Percentiles rank a stretch among this genome's conserved stretches.
phyloP scores from a whole-genome alignment of 2,113 vertebrate species.

The Gopherus evgoodei region DNA sequence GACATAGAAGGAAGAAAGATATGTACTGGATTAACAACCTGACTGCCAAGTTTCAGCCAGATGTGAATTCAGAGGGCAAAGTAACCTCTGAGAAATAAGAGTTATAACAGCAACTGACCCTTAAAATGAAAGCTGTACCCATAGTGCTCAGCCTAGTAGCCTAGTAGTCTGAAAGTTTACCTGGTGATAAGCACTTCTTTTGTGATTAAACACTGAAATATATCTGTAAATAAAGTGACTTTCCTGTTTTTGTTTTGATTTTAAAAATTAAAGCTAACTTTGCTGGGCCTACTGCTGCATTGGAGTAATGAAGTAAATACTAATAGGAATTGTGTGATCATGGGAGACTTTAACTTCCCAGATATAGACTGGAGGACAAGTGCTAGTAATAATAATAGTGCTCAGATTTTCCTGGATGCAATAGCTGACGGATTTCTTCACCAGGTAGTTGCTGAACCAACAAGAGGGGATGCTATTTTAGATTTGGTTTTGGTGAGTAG shows the following conservation, averaged over 20 bases:
- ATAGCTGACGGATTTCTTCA: too few relatives aligned
- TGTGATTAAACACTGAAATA: neutral
- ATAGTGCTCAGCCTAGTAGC: neutral
- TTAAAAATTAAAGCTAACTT: constrained; percentile 26
- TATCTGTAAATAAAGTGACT: constrained; percentile 27
- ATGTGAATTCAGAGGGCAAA: neutral
- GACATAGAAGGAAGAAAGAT: neutral
- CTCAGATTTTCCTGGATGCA: too few relatives aligned
- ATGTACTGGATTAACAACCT: neutral
- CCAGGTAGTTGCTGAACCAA: too few relatives aligned
- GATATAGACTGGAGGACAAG: too few relatives aligned
- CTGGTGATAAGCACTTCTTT: neutral
- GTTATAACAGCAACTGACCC: neutral
- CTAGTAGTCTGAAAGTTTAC: neutral
- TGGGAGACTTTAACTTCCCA: too few relatives aligned
- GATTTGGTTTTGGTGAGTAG: too few relatives aligned
- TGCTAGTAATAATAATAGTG: too few relatives aligned
- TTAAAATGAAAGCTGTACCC: neutral
- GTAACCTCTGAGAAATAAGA: neutral
- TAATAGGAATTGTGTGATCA: too few relatives aligned
- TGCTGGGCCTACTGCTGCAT: neutral
- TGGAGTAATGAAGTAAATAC: too few relatives aligned
- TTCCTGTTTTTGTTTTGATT: constrained; percentile 11
- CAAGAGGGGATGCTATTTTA: too few relatives aligned
- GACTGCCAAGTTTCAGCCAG: neutral